phyloP scores from a whole-genome alignment of 2,797 vertebrate species.

The Chlorospingus semifuscus region DNA sequence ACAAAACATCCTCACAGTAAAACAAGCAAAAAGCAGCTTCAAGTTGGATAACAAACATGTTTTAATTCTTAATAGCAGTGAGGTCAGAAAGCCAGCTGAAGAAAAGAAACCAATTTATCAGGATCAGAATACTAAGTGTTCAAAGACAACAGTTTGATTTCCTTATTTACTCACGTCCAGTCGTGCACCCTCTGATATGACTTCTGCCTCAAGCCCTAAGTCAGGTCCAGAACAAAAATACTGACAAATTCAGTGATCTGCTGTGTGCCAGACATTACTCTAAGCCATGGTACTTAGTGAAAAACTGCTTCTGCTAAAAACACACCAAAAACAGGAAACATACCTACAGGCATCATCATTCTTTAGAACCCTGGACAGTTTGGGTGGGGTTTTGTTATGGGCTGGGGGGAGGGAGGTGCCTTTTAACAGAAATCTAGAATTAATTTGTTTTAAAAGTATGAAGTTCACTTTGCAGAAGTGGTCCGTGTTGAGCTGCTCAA shows the following conservation, averaged over 20 bases:
- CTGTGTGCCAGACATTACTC: background rate
- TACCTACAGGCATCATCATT: background rate
- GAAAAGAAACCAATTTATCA: background rate
- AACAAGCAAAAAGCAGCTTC: background rate
- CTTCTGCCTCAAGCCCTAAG: background rate
- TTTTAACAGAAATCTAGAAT: background rate
- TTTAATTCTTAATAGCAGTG: background rate
- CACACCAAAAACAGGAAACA: background rate
- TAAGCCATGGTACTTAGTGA: background rate
- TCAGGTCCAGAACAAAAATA: background rate
- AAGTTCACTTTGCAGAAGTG: background rate
- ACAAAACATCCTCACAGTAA: background rate
- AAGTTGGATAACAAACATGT: background rate
- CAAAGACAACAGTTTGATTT: background rate
- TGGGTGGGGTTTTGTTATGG: background rate
- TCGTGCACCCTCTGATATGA: rapidly evolving
- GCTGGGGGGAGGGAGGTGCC: no score
- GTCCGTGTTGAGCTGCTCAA: rapidly evolving
- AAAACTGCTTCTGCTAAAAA: background rate
- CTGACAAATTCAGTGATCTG: background rate
- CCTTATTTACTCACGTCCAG: background rate
- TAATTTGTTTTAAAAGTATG: background rate
- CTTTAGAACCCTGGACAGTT: background rate
- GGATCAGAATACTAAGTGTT: background rate
- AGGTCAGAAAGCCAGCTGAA: background rate